A percentile compares a stretch with the other conserved stretches of the same genome.
Evolutionary conservation across 2,113 vertebrate species (phyloP).

Genomic region (Ia io): DNA sequence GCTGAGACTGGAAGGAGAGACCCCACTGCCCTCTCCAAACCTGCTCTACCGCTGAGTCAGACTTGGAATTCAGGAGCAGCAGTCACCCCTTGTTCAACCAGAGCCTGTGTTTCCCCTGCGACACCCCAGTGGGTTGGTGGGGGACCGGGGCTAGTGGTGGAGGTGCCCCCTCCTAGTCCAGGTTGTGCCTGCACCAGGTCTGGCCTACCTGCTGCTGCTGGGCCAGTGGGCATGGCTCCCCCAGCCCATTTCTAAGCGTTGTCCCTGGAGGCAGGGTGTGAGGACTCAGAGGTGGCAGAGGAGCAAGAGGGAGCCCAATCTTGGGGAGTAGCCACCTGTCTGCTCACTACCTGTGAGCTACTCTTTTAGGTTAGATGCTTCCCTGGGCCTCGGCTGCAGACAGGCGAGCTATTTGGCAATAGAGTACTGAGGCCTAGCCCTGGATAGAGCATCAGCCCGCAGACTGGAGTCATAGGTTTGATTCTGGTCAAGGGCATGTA

Average conservation of each 20-base stretch:
- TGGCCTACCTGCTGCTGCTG: background rate
- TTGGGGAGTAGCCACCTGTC: background rate
- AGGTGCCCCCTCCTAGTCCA: background rate
- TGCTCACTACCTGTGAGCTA: background rate
- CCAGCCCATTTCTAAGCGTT: background rate
- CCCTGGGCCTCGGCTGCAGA: background rate
- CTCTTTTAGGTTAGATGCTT: background rate
- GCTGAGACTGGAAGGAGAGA: background rate
- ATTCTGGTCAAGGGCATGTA: no score
- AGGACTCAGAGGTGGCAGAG: background rate
- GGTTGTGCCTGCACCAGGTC: background rate
- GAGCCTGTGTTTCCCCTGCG: background rate
- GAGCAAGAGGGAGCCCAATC: background rate
- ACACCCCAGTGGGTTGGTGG: background rate
- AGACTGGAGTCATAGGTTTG: no score
- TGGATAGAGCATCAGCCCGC: no score
- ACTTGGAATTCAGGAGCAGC: background rate
- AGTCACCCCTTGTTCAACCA: background rate
- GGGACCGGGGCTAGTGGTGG: background rate
- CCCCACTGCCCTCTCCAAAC: background rate
- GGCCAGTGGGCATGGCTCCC: background rate
- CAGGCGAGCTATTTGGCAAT: background rate
- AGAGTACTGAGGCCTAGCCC: background rate
- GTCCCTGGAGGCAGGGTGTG: background rate
- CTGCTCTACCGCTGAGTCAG: background rate